Percentiles rank a stretch among this genome's conserved stretches.
phyloP scores from a whole-genome alignment of 2,888 invertebrate genomes.

The Nezara viridula region DNA sequence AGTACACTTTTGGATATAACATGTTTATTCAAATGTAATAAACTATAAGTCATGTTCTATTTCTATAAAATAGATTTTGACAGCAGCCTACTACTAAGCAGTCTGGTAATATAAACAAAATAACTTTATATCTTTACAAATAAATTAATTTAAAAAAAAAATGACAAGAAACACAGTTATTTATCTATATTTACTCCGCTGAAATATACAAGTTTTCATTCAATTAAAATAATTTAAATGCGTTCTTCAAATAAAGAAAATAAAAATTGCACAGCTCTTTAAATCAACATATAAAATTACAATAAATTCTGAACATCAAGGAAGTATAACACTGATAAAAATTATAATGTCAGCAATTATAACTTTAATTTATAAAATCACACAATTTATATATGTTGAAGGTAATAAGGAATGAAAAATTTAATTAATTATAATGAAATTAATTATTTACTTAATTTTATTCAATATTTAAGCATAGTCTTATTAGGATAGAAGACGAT shows the following conservation, averaged over 20 bases:
- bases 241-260: slow-evolving; percentile 46
- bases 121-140: slow-evolving; percentile 58
- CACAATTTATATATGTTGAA: slow-evolving; percentile 45
- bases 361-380: slow-evolving; percentile 48
- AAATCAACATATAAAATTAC: slow-evolving; percentile 54
- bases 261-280: slow-evolving; percentile 59
- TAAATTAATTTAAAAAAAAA: slow-evolving; percentile 57
- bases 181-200: slow-evolving; percentile 28
- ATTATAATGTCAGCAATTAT: slow-evolving; percentile 51
- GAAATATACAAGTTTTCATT: slow-evolving; percentile 15
- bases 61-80: slow-evolving; percentile 58
- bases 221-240: slow-evolving; percentile 57
- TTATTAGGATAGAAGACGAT: slow-evolving; percentile 47
- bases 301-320: slow-evolving; percentile 58
- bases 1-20: slow-evolving; percentile 30
- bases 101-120: slow-evolving; percentile 60
- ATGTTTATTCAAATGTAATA: slow-evolving; percentile 58
- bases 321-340: slow-evolving; percentile 57
- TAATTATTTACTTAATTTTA: slow-evolving; percentile 16
- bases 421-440: slow-evolving; percentile 41
- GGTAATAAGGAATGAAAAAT: slow-evolving; percentile 42
- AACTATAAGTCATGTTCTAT: slow-evolving; percentile 57
- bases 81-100: slow-evolving; percentile 57
- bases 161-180: slow-evolving; percentile 54
- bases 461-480: slow-evolving; percentile 48